Conservation (phyloP, 2,888 invertebrate species). For the Hofmannophila pseudospretella region DNA sequence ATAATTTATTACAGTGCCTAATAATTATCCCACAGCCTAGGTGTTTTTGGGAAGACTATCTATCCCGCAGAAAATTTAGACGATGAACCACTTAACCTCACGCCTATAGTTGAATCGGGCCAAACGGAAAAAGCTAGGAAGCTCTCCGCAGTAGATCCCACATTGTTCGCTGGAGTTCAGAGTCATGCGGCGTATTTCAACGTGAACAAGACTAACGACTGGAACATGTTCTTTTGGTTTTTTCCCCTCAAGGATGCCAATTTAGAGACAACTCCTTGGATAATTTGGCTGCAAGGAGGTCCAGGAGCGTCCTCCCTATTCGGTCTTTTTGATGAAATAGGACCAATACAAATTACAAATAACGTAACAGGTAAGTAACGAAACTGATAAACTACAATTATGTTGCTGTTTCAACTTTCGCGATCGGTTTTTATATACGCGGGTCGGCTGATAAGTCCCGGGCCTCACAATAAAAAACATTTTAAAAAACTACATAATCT, state of each 20-base stretch:
- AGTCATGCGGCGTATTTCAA: constrained; percentile 61
- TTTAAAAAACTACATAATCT: no score
- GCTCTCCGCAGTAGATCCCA: constrained; percentile 21
- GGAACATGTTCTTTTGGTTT: constrained; percentile 87
- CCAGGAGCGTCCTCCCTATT: constrained; percentile 53
- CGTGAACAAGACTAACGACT: constrained; percentile 81
- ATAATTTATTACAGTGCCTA: no score
- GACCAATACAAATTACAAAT: constrained; percentile 35
- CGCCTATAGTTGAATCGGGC: constrained; percentile 50
- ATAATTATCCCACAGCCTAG: background rate
- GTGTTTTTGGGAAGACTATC: background rate
- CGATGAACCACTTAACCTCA: constrained; percentile 49
- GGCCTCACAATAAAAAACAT: no score
- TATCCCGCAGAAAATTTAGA: background rate
- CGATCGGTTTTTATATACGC: no score
- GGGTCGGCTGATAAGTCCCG: no score
- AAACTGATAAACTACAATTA: no score
- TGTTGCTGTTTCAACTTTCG: no score
- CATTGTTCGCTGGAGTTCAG: constrained; percentile 11
- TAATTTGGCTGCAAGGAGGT: no score
- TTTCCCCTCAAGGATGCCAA: constrained; percentile 71
- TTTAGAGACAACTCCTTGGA: constrained; percentile 42
- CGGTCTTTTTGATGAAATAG: constrained; percentile 68
- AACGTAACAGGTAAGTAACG: no score
- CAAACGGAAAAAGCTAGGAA: constrained; percentile 38